These are phyloP conservation scores for Glyphotaelius pellucidus DNA, from an alignment of 2,888 invertebrate genomes.

Conservation along the genomic window DNA sequence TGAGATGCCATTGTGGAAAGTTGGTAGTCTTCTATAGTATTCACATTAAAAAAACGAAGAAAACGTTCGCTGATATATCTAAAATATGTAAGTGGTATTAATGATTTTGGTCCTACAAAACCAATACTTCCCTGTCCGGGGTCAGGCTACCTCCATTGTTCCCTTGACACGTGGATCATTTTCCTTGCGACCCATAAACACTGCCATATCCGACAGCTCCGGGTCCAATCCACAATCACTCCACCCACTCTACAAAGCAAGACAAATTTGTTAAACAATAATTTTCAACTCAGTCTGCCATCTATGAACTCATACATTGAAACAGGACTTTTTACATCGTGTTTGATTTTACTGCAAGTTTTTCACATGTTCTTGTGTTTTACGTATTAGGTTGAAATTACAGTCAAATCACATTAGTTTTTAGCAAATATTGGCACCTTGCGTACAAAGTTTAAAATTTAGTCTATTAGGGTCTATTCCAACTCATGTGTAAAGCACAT, in stretches of 20 bases:
- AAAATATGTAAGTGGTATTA: background rate
- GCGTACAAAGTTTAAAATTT: background rate
- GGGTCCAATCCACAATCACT: background rate
- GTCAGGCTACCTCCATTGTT: constrained; percentile 57
- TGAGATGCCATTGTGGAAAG: no score
- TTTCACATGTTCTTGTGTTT: background rate
- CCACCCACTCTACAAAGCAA: background rate
- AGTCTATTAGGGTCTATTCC: background rate
- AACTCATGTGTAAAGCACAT: background rate
- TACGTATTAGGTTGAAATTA: background rate
- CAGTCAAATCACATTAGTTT: background rate
- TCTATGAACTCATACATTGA: background rate
- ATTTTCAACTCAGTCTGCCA: background rate
- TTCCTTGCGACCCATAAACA: constrained; percentile 57
- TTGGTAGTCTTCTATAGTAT: no score
- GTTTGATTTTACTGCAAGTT: background rate
- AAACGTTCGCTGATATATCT: background rate
- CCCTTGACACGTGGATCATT: constrained; percentile 56
- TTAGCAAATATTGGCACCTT: background rate
- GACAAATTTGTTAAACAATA: background rate
- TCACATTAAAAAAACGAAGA: no score
- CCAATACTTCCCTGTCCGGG: constrained; percentile 26
- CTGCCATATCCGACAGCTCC: background rate
- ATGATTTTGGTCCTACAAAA: background rate
- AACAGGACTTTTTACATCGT: background rate